Percentiles rank a stretch among this genome's conserved stretches.
Conservation (phyloP, 2,113 vertebrate species). For the Psilopogon haemacephalus region DNA sequence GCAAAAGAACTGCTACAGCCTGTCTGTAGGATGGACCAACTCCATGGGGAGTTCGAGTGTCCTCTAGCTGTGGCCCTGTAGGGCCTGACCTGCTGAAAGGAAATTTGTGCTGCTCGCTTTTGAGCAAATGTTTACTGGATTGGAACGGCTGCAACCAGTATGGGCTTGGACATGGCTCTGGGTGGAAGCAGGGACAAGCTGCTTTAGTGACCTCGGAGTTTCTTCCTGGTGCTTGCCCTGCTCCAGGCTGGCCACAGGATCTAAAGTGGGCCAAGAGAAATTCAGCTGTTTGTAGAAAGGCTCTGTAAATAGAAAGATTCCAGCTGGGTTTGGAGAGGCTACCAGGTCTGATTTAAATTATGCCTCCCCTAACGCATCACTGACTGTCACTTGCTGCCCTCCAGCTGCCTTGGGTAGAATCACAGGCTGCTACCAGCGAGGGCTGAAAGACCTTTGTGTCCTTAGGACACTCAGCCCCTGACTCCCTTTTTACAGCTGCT, state of each 20-base stretch:
- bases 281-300: not conserved
- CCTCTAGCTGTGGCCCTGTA: not conserved
- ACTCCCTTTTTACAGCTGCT: not conserved
- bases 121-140: not conserved
- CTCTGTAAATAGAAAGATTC: not conserved
- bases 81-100: not conserved
- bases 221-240: not conserved
- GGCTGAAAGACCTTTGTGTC: not conserved
- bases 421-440: not conserved
- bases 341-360: conserved; percentile 8
- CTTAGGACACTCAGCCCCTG: not conserved
- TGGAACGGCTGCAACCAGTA: not conserved
- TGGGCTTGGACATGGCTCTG: not conserved
- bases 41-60: not conserved
- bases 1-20: not conserved
- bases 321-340: not conserved
- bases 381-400: conserved; percentile 65
- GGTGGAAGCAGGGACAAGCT: not conserved
- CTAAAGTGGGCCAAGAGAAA: not conserved
- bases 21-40: not conserved
- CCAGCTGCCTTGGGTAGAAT: conserved; percentile 54
- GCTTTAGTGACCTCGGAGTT: not conserved
- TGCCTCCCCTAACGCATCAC: not conserved
- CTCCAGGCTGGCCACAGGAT: not conserved
- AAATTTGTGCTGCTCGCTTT: not conserved